Base-by-base conservation (phyloP, 2,797 vertebrate species). In the Thaleichthys pacificus region DNA sequence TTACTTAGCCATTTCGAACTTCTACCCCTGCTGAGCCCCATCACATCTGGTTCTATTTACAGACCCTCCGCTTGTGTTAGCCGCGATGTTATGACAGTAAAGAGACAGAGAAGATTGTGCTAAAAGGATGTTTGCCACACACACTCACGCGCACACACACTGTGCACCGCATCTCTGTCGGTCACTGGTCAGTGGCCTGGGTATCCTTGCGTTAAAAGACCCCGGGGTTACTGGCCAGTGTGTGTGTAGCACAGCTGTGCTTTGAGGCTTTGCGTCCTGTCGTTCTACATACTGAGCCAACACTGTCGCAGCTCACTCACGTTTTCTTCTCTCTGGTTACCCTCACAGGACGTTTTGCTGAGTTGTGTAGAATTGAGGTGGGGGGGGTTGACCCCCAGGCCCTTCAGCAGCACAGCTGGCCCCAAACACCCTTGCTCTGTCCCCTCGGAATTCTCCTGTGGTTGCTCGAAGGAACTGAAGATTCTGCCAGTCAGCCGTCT, bases 21-120 rank as follows among this genome's bases (percentile, higher is more conserved):
- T 38, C 19, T 42, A 19, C 24, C 74, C 68, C 71, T 64, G 57
- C 72, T 65, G 64, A 49, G 28, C 17, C 74, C 38, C 72, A 17
- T 82, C 49, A 88, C 90, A 90, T 91, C 88, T 91, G 91, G 80
- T 77, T 85, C 69, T 80, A 49, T 85, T 89, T 84, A 81, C 21
- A 76, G 71, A 70, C 70, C 75, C 80, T 77, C 71, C 77, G 81
- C 79, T 80, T 68, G 89, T 81, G 86, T 85, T 82, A 70, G 79
- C 83, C 67, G 78, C 73, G 79, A 74, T 91, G 88, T 91, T 91
- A 84, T 90, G 88, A 88, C 86, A 87, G 85, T 76, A 56, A 58
- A 82, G 77, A 68, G 81, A 83, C 77, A 79, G 85, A 73, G 71
- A 78, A 83, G 81, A 80, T 85, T 84, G 75, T 76, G 69, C 80